Evolutionary conservation across 2,888 invertebrate species (phyloP), one percentile per base, ranked within the genome.

Genomic region (Leptothorax acervorum): DNA sequence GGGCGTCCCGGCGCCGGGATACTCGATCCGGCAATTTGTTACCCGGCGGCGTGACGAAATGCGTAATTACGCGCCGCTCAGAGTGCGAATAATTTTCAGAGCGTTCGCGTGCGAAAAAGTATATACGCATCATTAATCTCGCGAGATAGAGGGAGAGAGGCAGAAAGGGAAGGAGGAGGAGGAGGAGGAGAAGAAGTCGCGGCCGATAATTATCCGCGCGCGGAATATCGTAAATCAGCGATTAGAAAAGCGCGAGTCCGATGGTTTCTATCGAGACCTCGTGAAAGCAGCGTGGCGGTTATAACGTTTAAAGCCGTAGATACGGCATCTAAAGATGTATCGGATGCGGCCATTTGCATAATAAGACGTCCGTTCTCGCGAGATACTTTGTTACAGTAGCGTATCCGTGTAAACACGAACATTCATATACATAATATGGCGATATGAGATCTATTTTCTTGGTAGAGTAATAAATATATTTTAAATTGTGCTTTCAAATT

Each of bases 1-100:
- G 60, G 15, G 68, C 78, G 78, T 78, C 78, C 78, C 78, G 68
- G 55, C 68, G 78, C 68, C 78, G 78, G 31, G 68, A 57, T 78
- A 31, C 63, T 15, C 53, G 76, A 78, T 39, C 78, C 81, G 57
- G 75, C 63, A 75, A 79, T 86, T 87, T 76, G 53, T 82, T 86
- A 81, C 66, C 84, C 63, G 53, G 51, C 76, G 62, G 66, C 51
- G 31, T 68, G 76, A 86, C 68, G 85, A 78, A 76, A 82, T 85
- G 82, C 78, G 76, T 84, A 87, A 87, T 87, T 87, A 73, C 70
- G 76, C 62, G 70, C 74, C 70, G 70, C 74, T 86, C 74, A 86
- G 75, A 75, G 53, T 68, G 55, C 12, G 63, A 65, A 86, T 76
- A 82, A 84, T 71, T 82, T 86, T 78, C 53, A 86, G 78, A 70